Evolutionary conservation across 2,113 vertebrate genomes (phyloP).

Genomic region (Oenanthe oenanthe): DNA sequence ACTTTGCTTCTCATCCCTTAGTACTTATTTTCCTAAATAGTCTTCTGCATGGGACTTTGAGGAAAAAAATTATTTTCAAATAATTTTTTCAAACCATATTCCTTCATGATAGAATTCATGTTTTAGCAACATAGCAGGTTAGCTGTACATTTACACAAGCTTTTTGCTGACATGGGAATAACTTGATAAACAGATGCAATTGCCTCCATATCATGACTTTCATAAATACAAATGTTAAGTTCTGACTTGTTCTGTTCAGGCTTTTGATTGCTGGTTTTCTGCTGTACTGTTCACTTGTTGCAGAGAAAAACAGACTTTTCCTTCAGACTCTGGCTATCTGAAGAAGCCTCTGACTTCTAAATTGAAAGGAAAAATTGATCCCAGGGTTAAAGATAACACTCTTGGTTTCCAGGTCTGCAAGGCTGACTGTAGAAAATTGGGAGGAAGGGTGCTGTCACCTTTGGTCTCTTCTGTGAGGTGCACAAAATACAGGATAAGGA

Average conservation of each 20-base stretch:
- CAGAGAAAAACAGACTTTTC: background rate
- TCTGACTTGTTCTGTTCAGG: background rate
- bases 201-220: background rate
- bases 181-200: background rate
- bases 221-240: background rate
- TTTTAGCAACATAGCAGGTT: background rate
- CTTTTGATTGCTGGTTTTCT: background rate
- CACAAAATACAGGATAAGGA: background rate
- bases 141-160: background rate
- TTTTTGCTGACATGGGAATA: background rate
- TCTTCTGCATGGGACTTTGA: background rate
- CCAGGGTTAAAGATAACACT: background rate
- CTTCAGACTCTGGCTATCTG: background rate
- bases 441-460: background rate
- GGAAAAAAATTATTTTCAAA: background rate
- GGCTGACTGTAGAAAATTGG: background rate
- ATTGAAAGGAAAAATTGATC: conserved; percentile 29
- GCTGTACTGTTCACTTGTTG: background rate
- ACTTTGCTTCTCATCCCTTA: background rate
- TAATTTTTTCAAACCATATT: background rate
- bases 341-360: background rate
- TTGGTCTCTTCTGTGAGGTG: background rate
- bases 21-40: background rate
- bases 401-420: background rate
- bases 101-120: background rate